Percentiles rank a stretch among this genome's conserved stretches.
These are phyloP conservation scores for Lepidothrix coronata DNA, from an alignment of 2,113 vertebrate species.

Conservation along the genomic window DNA sequence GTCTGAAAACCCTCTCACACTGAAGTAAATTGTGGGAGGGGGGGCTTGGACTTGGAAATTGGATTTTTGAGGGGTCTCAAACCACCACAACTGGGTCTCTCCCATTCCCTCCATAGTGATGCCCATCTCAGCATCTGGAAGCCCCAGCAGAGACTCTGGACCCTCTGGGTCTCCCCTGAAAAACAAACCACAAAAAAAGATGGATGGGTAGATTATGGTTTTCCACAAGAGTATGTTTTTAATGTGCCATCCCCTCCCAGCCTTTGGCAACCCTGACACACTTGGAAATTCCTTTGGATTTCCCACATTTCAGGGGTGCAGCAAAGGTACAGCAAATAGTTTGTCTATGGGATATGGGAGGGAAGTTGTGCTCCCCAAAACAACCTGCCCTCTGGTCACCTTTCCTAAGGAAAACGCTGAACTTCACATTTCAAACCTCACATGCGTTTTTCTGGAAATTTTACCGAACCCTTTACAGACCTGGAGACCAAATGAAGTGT, in stretches of 20 bases:
- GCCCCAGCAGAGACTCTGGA: neutral
- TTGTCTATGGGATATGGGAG: neutral
- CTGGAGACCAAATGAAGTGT: neutral
- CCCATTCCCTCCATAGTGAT: neutral
- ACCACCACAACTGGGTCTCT: neutral
- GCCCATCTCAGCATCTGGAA: neutral
- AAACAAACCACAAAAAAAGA: neutral
- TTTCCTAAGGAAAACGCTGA: neutral
- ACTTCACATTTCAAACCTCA: rapidly evolving
- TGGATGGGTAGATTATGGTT: neutral
- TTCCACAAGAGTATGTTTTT: neutral
- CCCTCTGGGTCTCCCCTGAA: neutral
- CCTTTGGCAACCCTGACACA: neutral
- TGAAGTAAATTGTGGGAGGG: too few relatives aligned
- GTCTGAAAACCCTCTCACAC: too few relatives aligned
- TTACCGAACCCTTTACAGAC: neutral
- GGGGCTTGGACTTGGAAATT: too few relatives aligned
- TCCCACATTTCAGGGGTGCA: neutral
- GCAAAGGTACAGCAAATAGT: neutral
- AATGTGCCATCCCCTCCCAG: neutral
- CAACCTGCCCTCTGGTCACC: neutral
- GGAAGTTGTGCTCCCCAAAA: rapidly evolving
- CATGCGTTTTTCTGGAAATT: neutral
- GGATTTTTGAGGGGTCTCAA: too few relatives aligned
- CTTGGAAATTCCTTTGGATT: neutral